Evolutionary conservation across 2,888 invertebrate species (phyloP).

Genomic region (Andrena minutula): DNA sequence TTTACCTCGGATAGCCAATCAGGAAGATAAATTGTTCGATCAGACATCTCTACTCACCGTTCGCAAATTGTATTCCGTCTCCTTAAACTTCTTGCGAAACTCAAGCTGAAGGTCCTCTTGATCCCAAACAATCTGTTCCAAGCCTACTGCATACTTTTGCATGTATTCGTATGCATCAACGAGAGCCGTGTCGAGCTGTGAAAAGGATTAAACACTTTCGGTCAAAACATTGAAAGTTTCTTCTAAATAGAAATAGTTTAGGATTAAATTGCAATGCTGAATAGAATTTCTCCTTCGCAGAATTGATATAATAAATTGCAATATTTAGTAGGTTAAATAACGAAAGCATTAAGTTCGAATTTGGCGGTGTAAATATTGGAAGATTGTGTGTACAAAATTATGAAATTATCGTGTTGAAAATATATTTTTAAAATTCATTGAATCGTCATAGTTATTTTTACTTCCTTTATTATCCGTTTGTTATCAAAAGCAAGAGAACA

Average conservation of each 20-base stretch:
- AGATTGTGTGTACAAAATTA: no score
- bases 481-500: not conserved
- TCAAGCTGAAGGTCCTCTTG: constrained; percentile 86
- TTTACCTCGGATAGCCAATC: not conserved
- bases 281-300: not conserved
- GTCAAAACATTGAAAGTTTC: not conserved
- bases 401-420: no score
- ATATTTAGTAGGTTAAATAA: no score
- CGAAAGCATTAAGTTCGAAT: no score
- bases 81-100: constrained; percentile 86
- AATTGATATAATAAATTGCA: not conserved
- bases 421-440: no score
- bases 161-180: constrained; percentile 89
- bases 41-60: constrained; percentile 83
- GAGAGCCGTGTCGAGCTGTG: constrained; percentile 86
- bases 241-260: not conserved
- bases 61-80: constrained; percentile 88
- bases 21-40: not conserved
- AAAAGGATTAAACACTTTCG: constrained; percentile 47
- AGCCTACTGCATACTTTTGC: constrained; percentile 90
- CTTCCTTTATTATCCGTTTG: no score
- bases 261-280: not conserved
- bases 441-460: no score
- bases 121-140: constrained; percentile 89
- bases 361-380: no score